phyloP scores from a whole-genome alignment of 2,113 vertebrate species.

The Bufo bufo region DNA sequence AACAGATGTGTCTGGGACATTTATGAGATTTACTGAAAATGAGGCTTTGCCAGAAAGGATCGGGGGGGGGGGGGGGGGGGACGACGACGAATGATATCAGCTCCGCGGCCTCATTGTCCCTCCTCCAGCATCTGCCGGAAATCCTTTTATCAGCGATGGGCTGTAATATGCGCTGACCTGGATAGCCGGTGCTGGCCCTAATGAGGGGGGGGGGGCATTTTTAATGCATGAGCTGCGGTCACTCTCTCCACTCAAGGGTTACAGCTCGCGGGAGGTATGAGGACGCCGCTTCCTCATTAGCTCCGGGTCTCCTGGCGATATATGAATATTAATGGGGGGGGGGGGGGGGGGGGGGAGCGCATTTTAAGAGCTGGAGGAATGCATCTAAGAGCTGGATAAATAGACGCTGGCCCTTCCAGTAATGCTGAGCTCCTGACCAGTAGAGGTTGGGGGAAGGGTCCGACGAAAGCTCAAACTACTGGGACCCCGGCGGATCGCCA shows the following conservation, averaged over 20 bases:
- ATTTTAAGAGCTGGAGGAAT: no score
- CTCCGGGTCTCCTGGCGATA: not conserved
- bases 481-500: no score
- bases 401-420: no score
- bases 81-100: not conserved
- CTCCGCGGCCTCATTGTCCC: not conserved
- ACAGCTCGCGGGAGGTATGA: not conserved
- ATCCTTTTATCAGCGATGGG: not conserved
- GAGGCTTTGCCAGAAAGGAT: not conserved
- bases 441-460: no score
- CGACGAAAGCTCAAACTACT: no score
- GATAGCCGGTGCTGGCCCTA: not conserved
- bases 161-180: constrained; percentile 1
- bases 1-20: no score
- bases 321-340: no score
- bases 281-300: not conserved
- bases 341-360: no score
- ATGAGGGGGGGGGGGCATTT: not conserved
- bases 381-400: no score
- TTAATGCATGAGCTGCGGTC: constrained; percentile 20
- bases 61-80: not conserved
- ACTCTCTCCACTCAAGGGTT: not conserved
- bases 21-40: not conserved
- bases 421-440: no score
- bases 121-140: not conserved